Evolutionary conservation across 2,113 vertebrate genomes (phyloP).

Genomic region (Lepus americanus): DNA sequence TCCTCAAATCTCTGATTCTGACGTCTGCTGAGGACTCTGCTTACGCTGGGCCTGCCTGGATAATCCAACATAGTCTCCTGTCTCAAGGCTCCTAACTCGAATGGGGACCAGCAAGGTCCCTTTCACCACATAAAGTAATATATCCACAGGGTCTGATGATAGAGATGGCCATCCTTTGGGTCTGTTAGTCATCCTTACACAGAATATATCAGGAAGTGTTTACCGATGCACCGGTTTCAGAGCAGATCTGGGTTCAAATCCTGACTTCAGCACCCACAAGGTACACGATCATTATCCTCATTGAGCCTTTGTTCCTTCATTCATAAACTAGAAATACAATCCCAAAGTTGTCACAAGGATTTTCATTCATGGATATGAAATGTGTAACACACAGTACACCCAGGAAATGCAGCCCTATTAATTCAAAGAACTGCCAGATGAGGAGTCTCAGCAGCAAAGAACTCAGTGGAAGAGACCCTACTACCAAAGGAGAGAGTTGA

Average conservation of each 20-base stretch:
- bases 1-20: background rate
- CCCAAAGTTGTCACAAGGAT: background rate
- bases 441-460: background rate
- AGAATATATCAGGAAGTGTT: background rate
- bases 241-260: background rate
- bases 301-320: background rate
- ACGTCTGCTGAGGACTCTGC: background rate
- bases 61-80: background rate
- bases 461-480: conserved; percentile 14
- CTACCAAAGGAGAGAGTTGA: background rate
- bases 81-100: conserved; percentile 1
- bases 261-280: background rate
- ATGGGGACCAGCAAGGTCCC: background rate
- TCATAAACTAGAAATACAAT: background rate
- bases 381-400: background rate
- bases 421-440: conserved; percentile 11
- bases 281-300: background rate
- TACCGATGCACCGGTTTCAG: background rate
- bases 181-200: background rate
- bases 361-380: background rate
- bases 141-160: background rate
- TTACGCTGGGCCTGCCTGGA: background rate
- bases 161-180: background rate
- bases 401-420: background rate
- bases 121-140: background rate